Conservation (phyloP, 1,140 invertebrate species). For the Panagrolaimus sp. region DNA sequence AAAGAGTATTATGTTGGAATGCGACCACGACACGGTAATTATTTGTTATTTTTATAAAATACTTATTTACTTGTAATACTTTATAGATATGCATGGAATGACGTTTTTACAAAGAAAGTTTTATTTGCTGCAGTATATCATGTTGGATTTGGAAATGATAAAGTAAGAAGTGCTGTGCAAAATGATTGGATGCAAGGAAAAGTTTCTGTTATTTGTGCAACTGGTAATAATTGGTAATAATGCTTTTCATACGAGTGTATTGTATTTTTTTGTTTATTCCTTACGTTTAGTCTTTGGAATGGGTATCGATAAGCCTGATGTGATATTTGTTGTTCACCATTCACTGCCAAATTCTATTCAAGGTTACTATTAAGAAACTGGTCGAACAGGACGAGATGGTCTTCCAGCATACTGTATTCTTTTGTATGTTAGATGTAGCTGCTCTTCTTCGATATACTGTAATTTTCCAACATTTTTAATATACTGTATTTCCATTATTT, state of each 20-base stretch:
- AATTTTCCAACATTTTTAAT: too few relatives aligned
- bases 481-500: too few relatives aligned
- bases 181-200: too few relatives aligned
- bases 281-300: constrained; percentile 62
- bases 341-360: constrained; percentile 72
- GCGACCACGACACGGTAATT: too few relatives aligned
- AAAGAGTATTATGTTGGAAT: too few relatives aligned
- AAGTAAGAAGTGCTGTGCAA: constrained; percentile 65
- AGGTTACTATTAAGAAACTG: constrained; percentile 91
- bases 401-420: constrained; percentile 78
- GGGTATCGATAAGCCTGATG: constrained; percentile 76
- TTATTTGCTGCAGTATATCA: constrained; percentile 67
- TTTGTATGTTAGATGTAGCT: too few relatives aligned
- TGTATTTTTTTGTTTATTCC: too few relatives aligned
- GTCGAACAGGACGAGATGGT: constrained; percentile 79
- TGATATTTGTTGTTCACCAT: constrained; percentile 62
- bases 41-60: too few relatives aligned
- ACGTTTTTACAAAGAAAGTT: constrained; percentile 63
- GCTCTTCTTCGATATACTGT: too few relatives aligned
- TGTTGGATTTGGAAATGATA: constrained; percentile 65
- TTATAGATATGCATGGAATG: too few relatives aligned
- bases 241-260: constrained; percentile 36
- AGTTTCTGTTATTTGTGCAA: too few relatives aligned
- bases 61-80: too few relatives aligned
- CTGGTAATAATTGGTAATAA: constrained; percentile 61